Evolutionary conservation across 2,113 vertebrate species (phyloP), one percentile per base, ranked within the genome.

Genomic region (Semnopithecus entellus): DNA sequence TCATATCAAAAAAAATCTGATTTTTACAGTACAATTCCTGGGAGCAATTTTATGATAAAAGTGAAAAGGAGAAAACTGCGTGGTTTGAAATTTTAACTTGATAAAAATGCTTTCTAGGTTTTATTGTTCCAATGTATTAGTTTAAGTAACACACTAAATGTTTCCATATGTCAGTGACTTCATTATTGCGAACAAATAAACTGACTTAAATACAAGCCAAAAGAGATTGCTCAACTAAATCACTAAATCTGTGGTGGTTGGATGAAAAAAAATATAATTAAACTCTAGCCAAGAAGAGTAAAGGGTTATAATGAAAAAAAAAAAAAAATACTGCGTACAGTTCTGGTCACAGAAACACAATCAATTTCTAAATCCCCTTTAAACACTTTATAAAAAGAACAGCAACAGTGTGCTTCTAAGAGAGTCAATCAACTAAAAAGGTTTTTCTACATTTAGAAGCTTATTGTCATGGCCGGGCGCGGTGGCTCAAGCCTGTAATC

Each of bases 171-270:
- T 84, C 45, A 78, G 7, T 96, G 79, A 95, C 85, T 88, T 98
- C 92, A 97, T 85, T 96, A 91, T 85, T 94, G 20, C 88, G 80
- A 97, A 86, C 40, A 95, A 89, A 96, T 84, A 96, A 96, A 92
- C 66, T 86, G 59, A 94, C 55, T 55, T 55, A 92, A 93, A 73
- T 64, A 64, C 66, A 80, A 52, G 45, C 78, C 82, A 97, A 88
- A 40, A 91, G 79, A 61, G 64, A 88, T 86, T 96, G 72, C 32
- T 86, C 84, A 95, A 81, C 64, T 84, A 70, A 76, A 94, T 72
- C 86, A 81, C 64, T 84, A 70, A 76, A 94, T 72, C 86, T 85
- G 83, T 91, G 30, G 90, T 76, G 66, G 32, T 43, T 38, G 20
- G 30, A 84, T 55, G 43, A 95, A 55, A 85, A 66, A 66, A 94